Percentiles rank a stretch among this genome's conserved stretches.
phyloP scores from a whole-genome alignment of 2,888 invertebrate genomes.

The Operophtera brumata region DNA sequence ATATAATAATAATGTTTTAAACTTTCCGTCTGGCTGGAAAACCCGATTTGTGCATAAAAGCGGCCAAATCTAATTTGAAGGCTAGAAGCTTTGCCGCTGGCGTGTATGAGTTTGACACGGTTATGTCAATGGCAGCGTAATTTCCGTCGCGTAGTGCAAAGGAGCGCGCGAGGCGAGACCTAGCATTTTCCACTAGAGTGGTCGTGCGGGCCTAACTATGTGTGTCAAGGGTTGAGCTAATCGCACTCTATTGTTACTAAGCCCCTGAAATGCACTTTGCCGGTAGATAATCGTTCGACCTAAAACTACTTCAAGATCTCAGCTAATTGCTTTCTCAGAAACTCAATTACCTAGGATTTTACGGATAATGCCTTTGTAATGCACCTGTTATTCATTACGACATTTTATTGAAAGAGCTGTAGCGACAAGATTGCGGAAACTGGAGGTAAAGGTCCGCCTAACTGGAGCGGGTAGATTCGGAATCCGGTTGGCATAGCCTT shows the following conservation, averaged over 20 bases:
- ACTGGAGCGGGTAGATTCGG: conserved; percentile 74
- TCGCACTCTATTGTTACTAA: conserved; percentile 68
- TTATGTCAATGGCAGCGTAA: conserved; percentile 33
- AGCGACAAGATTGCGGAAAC: conserved; percentile 65
- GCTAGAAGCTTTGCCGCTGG: conserved; percentile 6
- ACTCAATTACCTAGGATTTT: neutral
- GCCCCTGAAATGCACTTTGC: conserved; percentile 62
- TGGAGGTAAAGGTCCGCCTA: conserved; percentile 71
- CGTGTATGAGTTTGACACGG: conserved; percentile 9
- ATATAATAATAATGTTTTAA: neutral
- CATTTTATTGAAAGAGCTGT: conserved; percentile 30
- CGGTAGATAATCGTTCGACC: conserved; percentile 37
- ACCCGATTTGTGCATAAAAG: conserved; percentile 6
- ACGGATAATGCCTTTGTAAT: conserved; percentile 1
- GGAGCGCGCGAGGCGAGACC: conserved; percentile 61
- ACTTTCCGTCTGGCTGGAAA: conserved; percentile 9
- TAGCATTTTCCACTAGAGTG: conserved; percentile 76
- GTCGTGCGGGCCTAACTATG: conserved; percentile 63
- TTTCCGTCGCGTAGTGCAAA: conserved; percentile 43
- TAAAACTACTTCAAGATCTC: conserved; percentile 33
- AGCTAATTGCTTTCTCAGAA: conserved; percentile 5
- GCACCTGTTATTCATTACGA: conserved; percentile 17
- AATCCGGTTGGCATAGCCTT: conserved; percentile 78
- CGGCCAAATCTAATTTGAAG: conserved; percentile 3
- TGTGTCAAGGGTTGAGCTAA: conserved; percentile 77